Evolutionary conservation across 1,140 invertebrate species (phyloP), one percentile per base, ranked within the genome.

Genomic region (Paraescarpia echinospica): DNA sequence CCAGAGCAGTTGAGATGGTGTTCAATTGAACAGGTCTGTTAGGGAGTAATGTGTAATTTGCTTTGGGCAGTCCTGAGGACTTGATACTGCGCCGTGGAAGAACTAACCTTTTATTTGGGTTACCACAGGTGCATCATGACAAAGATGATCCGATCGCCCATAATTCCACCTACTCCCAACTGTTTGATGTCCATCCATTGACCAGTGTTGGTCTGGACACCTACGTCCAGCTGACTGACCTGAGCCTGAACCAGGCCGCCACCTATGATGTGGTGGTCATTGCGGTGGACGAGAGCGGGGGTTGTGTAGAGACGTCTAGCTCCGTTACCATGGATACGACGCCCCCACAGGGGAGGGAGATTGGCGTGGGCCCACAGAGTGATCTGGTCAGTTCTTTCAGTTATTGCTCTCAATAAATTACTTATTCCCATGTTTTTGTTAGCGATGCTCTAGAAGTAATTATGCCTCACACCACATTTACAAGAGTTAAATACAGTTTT

Each of bases 331-430:
- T 94, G 0, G 94, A 94, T 41, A 89, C 92, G 8, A 94, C 93
- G 22, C 92, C 92, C 6, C 94, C 94, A 22, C 59, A 59, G n/a
- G 35, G 91, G 35, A 94, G 94, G 18, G 90, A 91, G 34, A 92
- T 94, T 41, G 93, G 91, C 33, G 89, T 92, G 48, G 94, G 94
- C 18, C 94, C 94, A 34, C 94, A 94, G 33, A 94, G 91, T 92
- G 92, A 94, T 92, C 94, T 94, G 94, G 94, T 94, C 89, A 93
- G 94, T 93, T 14, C 8, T 18, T 77, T 77, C 12, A 12, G 41
- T 41, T 41, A 41, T 41, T 12, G 12, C 4, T 41, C 12, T 41
- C 41, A 41, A 41, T 6, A 4, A 41, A 6, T 41, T 41, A 41
- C 12, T 41, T 41, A 41, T 41, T 41, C 41, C 4, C 4, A 41